Base-by-base conservation (phyloP, 2,113 vertebrate genomes). In the Siniperca knerii region DNA sequence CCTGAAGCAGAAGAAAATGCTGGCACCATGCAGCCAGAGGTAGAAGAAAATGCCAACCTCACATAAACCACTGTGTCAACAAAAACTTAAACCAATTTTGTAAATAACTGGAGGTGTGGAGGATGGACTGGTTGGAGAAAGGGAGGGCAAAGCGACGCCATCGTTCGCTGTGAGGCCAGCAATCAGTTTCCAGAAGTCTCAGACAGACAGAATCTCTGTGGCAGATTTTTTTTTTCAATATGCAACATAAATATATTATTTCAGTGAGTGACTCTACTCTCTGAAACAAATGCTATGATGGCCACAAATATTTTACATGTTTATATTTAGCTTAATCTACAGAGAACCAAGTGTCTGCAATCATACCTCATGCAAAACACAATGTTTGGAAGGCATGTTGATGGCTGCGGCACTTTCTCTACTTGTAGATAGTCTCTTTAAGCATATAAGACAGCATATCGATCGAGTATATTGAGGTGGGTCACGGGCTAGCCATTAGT, bases 401-500 rank as follows among this genome's bases (percentile, higher is more conserved):
- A 82, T 16, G 57, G 33, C 37, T 48, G 75, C 84, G 15, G 84
- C 64, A 16, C 54, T 75, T 75, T 87, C 55, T 85, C 25, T n/a
- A 71, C 66, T 79, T 70, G 46, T 68, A 80, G 75, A 89, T 77
- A 29, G 81, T 79, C 75, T 92, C 73, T 90, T 87, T 87, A 81
- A 89, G 74, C 75, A 69, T 83, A 82, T 71, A 55, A 84, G 88
- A 76, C 82, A 75, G 68, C 0, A 0, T 40, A 93, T 92, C 2
- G 91, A 93, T 89, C 2, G 6, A 29, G 40, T 40, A 73, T 74
- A 85, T 75, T 75, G 80, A 92, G 78, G 83, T 69, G 66, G 82
- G 90, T 88, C 88, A 92, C 29, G 48, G 82, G 82, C 54, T 85
- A 77, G 79, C 85, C 87, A 93, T 90, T 93, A 92, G 86, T n/a